Evolutionary conservation across 2,113 vertebrate genomes (phyloP).

Genomic region (Sigmodon hispidus): DNA sequence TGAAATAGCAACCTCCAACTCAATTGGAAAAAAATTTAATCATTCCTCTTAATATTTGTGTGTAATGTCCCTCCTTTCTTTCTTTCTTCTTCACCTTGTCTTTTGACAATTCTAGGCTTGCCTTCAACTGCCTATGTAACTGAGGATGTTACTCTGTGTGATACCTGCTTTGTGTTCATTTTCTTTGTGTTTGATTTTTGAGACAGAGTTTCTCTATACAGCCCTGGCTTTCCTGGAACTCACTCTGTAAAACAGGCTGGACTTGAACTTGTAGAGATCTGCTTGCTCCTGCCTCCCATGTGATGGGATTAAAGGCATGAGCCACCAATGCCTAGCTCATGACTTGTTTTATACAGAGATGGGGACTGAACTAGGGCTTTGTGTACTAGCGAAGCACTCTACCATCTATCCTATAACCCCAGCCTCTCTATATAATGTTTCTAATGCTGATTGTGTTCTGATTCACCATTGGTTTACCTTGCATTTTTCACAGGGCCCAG

Average conservation of each 20-base stretch:
- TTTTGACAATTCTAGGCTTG: neutral
- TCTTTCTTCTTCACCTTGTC: neutral
- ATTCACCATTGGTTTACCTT: neutral
- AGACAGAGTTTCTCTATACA: neutral
- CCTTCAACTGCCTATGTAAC: neutral
- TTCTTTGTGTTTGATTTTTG: neutral
- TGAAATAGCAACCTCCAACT: neutral
- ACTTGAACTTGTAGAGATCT: neutral
- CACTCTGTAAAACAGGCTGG: neutral
- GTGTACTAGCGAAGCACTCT: neutral
- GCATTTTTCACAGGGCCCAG: neutral
- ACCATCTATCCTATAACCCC: neutral
- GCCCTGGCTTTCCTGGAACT: neutral
- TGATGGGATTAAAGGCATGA: neutral
- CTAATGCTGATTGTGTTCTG: constrained; percentile 8
- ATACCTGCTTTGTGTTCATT: neutral
- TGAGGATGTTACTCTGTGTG: neutral
- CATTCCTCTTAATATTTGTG: constrained; percentile 15
- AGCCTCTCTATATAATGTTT: neutral
- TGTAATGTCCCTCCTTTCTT: too few relatives aligned
- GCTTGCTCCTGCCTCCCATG: neutral
- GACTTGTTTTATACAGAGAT: neutral
- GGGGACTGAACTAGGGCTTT: neutral
- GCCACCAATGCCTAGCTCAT: neutral
- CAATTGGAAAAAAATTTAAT: neutral